These are phyloP conservation scores for Frankliniella fusca DNA, from an alignment of 2,888 invertebrate species.

Conservation along the genomic window DNA sequence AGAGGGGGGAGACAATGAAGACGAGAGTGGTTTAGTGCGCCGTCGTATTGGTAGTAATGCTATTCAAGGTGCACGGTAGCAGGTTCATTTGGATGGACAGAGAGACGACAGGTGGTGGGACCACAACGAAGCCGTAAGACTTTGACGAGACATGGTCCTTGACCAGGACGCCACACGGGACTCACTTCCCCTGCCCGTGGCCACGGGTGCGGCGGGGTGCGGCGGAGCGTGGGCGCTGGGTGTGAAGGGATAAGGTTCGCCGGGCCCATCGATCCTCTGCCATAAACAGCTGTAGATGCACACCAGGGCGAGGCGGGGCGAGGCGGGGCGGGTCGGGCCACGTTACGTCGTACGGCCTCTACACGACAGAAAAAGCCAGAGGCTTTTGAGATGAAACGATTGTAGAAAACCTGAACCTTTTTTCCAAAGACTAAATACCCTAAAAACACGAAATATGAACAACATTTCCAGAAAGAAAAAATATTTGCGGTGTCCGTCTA, in stretches of 20 bases:
- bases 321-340: too few relatives aligned
- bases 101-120: not conserved
- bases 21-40: not conserved
- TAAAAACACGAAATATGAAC: too few relatives aligned
- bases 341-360: too few relatives aligned
- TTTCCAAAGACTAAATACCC: too few relatives aligned
- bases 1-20: not conserved
- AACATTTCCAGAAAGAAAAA: too few relatives aligned
- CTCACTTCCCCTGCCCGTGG: not conserved
- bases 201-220: not conserved
- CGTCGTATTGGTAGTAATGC: not conserved
- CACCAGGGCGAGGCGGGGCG: not conserved
- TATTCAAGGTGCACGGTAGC: not conserved
- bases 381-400: too few relatives aligned
- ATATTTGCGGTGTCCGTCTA: too few relatives aligned
- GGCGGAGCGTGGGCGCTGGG: not conserved
- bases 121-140: not conserved
- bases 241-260: not conserved
- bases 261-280: not conserved
- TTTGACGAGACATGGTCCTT: not conserved
- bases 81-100: too few relatives aligned
- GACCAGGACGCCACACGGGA: not conserved
- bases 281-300: not conserved
- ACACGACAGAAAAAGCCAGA: too few relatives aligned
- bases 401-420: too few relatives aligned